Conservation (phyloP, 2,797 vertebrate species). For the Anabas testudineus region DNA sequence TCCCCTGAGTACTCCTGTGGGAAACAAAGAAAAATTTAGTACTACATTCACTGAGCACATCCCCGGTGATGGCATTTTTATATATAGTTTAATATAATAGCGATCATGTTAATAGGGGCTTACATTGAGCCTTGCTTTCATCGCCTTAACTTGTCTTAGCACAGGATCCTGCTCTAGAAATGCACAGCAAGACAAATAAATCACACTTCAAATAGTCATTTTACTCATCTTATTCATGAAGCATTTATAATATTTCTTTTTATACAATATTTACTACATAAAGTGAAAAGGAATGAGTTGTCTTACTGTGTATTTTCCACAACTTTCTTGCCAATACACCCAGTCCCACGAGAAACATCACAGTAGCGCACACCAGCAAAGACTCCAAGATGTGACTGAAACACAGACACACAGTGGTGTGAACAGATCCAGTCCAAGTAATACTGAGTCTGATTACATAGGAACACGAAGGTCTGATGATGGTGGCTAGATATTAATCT, state of each 20-base stretch:
- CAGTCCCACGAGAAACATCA: conserved; percentile 62
- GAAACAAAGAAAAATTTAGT: conserved; percentile 20
- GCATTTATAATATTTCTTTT: neutral
- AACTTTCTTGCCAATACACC: conserved; percentile 50
- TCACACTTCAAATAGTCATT: neutral
- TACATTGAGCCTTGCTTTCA: conserved; percentile 53
- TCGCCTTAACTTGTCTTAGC: conserved; percentile 15
- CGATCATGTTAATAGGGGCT: too few relatives aligned
- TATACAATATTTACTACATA: neutral
- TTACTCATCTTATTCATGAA: neutral
- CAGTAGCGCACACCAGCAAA: conserved; percentile 48
- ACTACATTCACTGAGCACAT: neutral
- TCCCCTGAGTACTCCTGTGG: conserved; percentile 52
- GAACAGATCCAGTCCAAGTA: neutral
- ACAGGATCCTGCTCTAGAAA: conserved; percentile 50
- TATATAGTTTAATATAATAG: conserved; percentile 1
- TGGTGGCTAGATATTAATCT: conserved; percentile 17
- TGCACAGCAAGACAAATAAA: conserved; percentile 8
- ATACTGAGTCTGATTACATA: too few relatives aligned
- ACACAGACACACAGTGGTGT: conserved; percentile 22
- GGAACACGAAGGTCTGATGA: conserved; percentile 5
- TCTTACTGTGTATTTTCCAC: conserved; percentile 72
- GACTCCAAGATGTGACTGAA: conserved; percentile 67
- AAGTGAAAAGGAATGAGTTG: conserved; percentile 15
- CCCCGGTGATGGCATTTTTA: conserved; percentile 7